Evolutionary conservation across 1,140 invertebrate species (phyloP).

Genomic region (Zelostemma sp.): DNA sequence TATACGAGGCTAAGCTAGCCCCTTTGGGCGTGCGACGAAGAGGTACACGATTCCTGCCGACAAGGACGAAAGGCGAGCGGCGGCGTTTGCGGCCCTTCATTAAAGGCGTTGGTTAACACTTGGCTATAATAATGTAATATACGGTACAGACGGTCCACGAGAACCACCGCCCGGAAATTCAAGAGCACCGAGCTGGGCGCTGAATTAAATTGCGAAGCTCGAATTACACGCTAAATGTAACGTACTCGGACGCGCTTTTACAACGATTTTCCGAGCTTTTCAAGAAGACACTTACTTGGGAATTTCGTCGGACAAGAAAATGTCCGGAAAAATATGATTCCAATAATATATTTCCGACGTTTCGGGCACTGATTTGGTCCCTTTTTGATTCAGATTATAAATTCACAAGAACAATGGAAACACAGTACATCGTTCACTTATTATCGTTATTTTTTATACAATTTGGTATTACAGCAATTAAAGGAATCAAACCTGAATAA

Average conservation of each 20-base stretch:
- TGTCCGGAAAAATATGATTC: too few relatives aligned
- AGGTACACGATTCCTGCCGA: constrained; percentile 10
- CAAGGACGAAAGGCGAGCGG: constrained; percentile 22
- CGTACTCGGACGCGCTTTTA: constrained; percentile 27
- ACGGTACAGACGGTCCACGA: constrained; percentile 36
- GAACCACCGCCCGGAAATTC: constrained; percentile 41
- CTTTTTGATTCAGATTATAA: too few relatives aligned
- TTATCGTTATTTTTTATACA: too few relatives aligned
- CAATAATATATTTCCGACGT: too few relatives aligned
- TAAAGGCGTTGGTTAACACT: constrained; percentile 62
- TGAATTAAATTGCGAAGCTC: constrained; percentile 29
- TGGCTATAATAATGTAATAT: constrained; percentile 60
- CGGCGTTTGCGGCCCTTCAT: constrained; percentile 35
- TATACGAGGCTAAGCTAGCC: constrained; percentile 28
- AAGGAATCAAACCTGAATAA: too few relatives aligned
- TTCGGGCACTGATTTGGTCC: too few relatives aligned
- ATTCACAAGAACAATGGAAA: too few relatives aligned
- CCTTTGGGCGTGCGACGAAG: constrained; percentile 27
- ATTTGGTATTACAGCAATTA: too few relatives aligned
- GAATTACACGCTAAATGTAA: constrained; percentile 39
- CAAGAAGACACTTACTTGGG: too few relatives aligned
- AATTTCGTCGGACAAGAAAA: too few relatives aligned
- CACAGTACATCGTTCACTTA: too few relatives aligned
- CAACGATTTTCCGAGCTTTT: constrained; percentile 15
- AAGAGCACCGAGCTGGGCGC: constrained; percentile 21